These are phyloP conservation scores for Andrena dorsata DNA, from an alignment of 2,888 invertebrate genomes.

Conservation along the genomic window DNA sequence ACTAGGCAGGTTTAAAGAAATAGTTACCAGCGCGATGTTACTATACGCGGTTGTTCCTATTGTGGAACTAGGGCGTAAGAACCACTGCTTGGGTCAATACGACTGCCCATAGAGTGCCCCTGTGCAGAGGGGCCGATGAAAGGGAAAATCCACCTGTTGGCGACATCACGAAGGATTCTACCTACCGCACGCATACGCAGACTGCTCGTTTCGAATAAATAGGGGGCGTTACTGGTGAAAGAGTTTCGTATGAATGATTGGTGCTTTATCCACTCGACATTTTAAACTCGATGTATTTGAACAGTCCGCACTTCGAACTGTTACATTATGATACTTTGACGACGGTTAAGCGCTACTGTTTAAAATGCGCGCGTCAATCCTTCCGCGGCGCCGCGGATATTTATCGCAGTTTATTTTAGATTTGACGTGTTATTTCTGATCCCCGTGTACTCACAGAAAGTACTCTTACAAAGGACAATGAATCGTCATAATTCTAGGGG, in stretches of 20 bases:
- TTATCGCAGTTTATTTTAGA: neutral
- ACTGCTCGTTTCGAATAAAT: neutral
- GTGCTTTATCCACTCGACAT: neutral
- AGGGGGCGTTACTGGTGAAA: neutral
- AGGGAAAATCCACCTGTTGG: conserved; percentile 63
- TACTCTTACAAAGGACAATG: too few relatives aligned
- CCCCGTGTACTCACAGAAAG: neutral
- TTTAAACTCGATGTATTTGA: neutral
- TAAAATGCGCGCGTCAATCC: neutral
- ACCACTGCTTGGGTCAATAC: conserved; percentile 52
- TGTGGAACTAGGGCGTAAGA: neutral
- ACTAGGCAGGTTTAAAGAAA: neutral
- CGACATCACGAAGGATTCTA: neutral
- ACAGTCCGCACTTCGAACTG: neutral
- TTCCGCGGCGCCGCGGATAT: neutral
- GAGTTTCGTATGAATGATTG: neutral
- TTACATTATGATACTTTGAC: neutral
- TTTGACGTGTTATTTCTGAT: neutral
- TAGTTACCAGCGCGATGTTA: neutral
- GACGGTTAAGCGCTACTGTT: neutral
- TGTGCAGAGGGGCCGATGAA: conserved; percentile 15
- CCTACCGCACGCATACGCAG: neutral
- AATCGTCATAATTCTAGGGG: neutral
- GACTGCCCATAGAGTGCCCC: neutral
- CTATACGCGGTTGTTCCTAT: neutral